Evolutionary conservation across 2,113 vertebrate genomes (phyloP).

Genomic region (Malurus elegans): DNA sequence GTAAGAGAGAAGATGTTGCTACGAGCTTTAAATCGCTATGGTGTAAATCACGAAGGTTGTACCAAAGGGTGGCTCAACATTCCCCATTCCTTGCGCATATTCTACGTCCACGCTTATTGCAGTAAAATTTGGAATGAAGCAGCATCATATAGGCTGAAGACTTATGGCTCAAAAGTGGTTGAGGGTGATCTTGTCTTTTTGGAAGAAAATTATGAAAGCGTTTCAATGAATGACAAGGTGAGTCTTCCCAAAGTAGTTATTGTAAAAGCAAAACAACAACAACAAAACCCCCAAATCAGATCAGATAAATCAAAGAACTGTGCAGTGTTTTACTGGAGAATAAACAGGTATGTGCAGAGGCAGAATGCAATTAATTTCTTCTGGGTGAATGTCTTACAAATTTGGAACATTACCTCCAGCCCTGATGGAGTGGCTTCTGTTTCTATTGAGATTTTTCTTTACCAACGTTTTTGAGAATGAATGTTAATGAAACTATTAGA

Average conservation of each 20-base stretch:
- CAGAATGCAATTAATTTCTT: background rate
- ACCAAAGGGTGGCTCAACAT: slow-evolving; percentile 87
- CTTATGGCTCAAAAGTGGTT: slow-evolving; percentile 77
- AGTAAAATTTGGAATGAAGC: slow-evolving; percentile 94
- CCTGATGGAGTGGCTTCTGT: background rate
- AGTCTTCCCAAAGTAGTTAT: slow-evolving; percentile 16
- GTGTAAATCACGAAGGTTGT: slow-evolving; percentile 81
- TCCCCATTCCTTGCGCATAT: slow-evolving; percentile 88
- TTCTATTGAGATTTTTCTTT: background rate
- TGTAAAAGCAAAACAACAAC: background rate
- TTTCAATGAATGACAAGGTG: slow-evolving; percentile 65
- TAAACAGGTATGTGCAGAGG: background rate
- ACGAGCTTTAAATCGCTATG: slow-evolving; percentile 87
- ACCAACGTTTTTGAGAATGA: background rate
- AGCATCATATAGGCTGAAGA: slow-evolving; percentile 77
- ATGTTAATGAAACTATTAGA: background rate
- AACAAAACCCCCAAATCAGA: background rate
- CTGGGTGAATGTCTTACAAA: background rate
- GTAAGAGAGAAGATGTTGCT: slow-evolving; percentile 87
- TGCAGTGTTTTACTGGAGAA: background rate
- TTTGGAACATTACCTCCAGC: background rate
- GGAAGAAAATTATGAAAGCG: slow-evolving; percentile 28
- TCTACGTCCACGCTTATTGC: slow-evolving; percentile 92
- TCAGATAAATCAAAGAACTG: background rate
- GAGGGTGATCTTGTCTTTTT: slow-evolving; percentile 85